These are phyloP conservation scores for Rattus rattus DNA, from an alignment of 2,113 vertebrate species.

Conservation along the genomic window DNA sequence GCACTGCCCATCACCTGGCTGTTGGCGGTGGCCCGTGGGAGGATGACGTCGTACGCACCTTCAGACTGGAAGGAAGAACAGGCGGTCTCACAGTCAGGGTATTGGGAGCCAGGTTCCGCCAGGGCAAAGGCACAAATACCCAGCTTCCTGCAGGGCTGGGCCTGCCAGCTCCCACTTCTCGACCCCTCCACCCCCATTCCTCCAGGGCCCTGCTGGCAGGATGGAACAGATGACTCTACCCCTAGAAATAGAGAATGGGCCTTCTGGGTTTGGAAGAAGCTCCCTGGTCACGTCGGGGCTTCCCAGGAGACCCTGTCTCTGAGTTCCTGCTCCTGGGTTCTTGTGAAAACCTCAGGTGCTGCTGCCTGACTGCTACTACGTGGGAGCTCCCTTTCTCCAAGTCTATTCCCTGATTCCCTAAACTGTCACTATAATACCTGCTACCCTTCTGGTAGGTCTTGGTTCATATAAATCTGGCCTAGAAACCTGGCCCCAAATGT, in stretches of 20 bases:
- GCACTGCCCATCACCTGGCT: conserved; percentile 85
- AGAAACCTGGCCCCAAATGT: not conserved
- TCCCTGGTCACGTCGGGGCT: not conserved
- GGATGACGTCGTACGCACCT: conserved; percentile 86
- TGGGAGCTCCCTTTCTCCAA: not conserved
- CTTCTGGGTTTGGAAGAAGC: not conserved
- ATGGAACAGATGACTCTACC: not conserved
- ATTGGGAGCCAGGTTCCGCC: conserved; percentile 35
- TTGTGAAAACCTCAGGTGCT: not conserved
- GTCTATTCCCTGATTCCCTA: not conserved
- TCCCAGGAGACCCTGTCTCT: not conserved
- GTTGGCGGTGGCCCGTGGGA: conserved; percentile 91
- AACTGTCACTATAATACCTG: not conserved
- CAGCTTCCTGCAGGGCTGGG: conserved; percentile 38
- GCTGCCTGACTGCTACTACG: no score
- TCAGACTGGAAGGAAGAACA: conserved; percentile 81
- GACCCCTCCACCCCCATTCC: not conserved
- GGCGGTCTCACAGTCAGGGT: conserved; percentile 44
- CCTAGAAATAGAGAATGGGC: not conserved
- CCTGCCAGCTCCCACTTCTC: conserved; percentile 26
- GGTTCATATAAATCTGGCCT: not conserved
- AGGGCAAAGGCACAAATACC: not conserved
- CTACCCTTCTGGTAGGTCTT: no score
- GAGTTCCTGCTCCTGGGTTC: not conserved
- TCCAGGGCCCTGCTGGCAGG: accelerated